Percentiles rank a stretch among this genome's conserved stretches.
Evolutionary conservation across 2,888 invertebrate species (phyloP).

Genomic region (Sisyra nigra): DNA sequence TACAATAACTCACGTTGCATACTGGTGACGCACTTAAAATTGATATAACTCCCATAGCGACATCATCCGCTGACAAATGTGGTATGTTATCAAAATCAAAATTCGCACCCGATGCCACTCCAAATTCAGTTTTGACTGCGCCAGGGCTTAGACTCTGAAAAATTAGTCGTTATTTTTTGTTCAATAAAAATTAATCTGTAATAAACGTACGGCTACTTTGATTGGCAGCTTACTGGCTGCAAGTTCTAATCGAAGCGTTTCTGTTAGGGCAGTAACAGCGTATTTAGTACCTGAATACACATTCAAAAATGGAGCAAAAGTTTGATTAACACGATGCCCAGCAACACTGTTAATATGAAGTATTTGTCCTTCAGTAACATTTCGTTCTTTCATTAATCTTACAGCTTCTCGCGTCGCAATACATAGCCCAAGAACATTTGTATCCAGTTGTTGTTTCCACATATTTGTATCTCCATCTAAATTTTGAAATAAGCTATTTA

Average conservation of each 20-base stretch:
- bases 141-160: neutral
- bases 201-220: conserved; percentile 1
- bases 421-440: neutral
- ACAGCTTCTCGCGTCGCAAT: conserved; percentile 1
- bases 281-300: conserved; percentile 41
- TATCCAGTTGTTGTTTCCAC: neutral
- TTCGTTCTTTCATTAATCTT: neutral
- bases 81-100: too few relatives aligned
- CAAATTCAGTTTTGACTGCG: neutral
- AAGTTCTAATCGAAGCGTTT: conserved; percentile 39
- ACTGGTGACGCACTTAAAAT: too few relatives aligned
- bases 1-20: too few relatives aligned
- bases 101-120: neutral
- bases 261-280: conserved; percentile 37
- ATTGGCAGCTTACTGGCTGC: conserved; percentile 18
- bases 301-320: conserved; percentile 31
- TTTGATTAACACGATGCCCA: conserved; percentile 30
- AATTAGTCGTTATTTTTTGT: neutral
- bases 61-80: too few relatives aligned
- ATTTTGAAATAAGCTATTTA: neutral
- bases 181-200: neutral
- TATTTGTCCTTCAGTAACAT: conserved; percentile 33
- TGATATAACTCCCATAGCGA: too few relatives aligned
- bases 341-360: conserved; percentile 39
- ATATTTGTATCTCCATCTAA: neutral